Base-by-base conservation (phyloP, 37 sponge, comb jelly and placozoan species). In the Oopsacas minuta region DNA sequence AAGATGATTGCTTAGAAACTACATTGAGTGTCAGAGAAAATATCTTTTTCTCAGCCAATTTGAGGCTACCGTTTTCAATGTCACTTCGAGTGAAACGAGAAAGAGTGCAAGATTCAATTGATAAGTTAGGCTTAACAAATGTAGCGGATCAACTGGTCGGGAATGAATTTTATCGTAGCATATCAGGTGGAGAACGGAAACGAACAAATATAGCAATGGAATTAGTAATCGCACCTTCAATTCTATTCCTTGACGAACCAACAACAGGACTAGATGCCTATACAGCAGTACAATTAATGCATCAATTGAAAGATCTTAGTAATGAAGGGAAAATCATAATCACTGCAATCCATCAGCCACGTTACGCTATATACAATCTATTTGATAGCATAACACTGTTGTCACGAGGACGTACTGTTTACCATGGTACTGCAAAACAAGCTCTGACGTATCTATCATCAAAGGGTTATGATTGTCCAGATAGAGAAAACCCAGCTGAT, bases 401-500 rank as follows among this genome's bases (percentile, higher is more conserved):
- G 12, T 87, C 88, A 3, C 28, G 30, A 36, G 90, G 90, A 35
- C 53, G 39, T 0, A 82, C 83, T 35, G 86, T 90, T 23, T 90
- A 88, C 39, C 90, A 90, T 36, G 90, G 90, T 28, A 38, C 37
- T 35, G 88, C 88, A 3, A 42, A 25, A 5, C 20, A 52, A 35
- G 88, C 88, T 0, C 39, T 90, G 1, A 22, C 81, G 7, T 90
- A 88, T 52, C 88, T 90, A 38, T 0, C 37, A 0, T 25, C 36
- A 52, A 37, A 23, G 88, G 93, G 91, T 0, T 91, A 86, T 52
- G 53, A 52, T 5, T 94, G 92, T 89, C 92, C 91, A 38, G 89
- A 89, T 38, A 90, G 91, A 49, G 90, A 94, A 28, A 94, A 94
- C 84, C 90, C 94, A 1, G 94, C 94, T 38, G 92, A 94, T 83